These are phyloP conservation scores for Cathartes aura DNA, from an alignment of 2,113 vertebrate species.

Conservation along the genomic window DNA sequence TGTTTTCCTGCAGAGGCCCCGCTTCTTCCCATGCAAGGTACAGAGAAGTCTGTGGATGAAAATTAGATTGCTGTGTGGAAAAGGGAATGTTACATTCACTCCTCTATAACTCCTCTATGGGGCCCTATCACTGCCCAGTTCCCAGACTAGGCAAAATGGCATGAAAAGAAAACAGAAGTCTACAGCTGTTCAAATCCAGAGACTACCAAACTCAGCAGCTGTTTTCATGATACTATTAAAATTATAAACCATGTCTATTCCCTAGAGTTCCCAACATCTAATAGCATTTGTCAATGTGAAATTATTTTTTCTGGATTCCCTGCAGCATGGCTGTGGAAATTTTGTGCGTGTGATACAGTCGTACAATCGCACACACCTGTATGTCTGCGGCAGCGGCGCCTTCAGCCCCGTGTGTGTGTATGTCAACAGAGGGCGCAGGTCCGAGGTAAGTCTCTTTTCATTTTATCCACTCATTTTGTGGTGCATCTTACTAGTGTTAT, in stretches of 20 bases:
- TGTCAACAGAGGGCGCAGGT: constrained; percentile 91
- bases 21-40: background rate
- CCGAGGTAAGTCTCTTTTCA: constrained; percentile 80
- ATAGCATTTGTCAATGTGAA: background rate
- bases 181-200: background rate
- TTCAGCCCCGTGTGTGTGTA: constrained; percentile 95
- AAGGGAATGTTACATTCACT: background rate
- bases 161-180: background rate
- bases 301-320: background rate
- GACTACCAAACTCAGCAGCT: background rate
- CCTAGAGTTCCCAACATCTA: background rate
- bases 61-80: background rate
- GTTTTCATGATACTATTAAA: background rate
- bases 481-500: background rate
- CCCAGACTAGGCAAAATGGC: background rate
- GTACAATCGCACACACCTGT: constrained; percentile 94
- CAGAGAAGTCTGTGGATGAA: background rate
- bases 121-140: background rate
- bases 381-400: constrained; percentile 94
- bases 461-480: background rate
- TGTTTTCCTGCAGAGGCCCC: background rate
- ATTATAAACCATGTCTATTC: background rate
- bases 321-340: constrained; percentile 94
- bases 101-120: background rate
- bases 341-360: constrained; percentile 94